Evolutionary conservation across 2,113 vertebrate species (phyloP).

Genomic region (Epinephelus fuscoguttatus): DNA sequence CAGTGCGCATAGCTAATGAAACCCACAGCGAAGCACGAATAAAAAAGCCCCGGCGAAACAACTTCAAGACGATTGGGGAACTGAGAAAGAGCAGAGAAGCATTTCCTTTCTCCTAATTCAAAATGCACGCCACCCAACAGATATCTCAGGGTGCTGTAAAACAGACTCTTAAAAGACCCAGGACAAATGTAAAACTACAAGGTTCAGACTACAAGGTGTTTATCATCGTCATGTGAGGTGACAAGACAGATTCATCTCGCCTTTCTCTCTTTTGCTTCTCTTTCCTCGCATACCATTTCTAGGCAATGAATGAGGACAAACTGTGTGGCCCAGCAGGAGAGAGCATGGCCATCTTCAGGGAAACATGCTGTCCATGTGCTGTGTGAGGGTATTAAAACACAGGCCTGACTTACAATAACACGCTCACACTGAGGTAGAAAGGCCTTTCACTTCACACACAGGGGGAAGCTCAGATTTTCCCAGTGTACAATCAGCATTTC

Average conservation of each 20-base stretch:
- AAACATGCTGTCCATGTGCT: constrained; percentile 28
- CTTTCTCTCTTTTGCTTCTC: neutral
- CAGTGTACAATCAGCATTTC: constrained; percentile 60
- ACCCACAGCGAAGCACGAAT: constrained; percentile 40
- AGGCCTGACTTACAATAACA: constrained; percentile 52
- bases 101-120: constrained; percentile 29
- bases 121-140: constrained; percentile 21
- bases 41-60: constrained; percentile 38
- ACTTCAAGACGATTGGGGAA: constrained; percentile 49
- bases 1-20: constrained; percentile 75
- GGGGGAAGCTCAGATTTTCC: constrained; percentile 40
- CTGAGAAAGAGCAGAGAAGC: constrained; percentile 52
- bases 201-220: neutral
- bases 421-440: constrained; percentile 34
- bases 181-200: neutral
- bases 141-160: neutral
- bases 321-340: constrained; percentile 29
- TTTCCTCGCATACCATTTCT: constrained; percentile 9
- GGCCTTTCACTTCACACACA: constrained; percentile 55
- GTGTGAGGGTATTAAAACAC: constrained; percentile 49
- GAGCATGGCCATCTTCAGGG: constrained; percentile 11
- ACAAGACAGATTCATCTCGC: neutral
- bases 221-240: neutral
- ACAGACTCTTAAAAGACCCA: neutral
- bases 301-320: constrained; percentile 19